Percentiles rank a stretch among this genome's conserved stretches.
phyloP scores from a whole-genome alignment of 2,113 vertebrate species.

The Carassius carassius region DNA sequence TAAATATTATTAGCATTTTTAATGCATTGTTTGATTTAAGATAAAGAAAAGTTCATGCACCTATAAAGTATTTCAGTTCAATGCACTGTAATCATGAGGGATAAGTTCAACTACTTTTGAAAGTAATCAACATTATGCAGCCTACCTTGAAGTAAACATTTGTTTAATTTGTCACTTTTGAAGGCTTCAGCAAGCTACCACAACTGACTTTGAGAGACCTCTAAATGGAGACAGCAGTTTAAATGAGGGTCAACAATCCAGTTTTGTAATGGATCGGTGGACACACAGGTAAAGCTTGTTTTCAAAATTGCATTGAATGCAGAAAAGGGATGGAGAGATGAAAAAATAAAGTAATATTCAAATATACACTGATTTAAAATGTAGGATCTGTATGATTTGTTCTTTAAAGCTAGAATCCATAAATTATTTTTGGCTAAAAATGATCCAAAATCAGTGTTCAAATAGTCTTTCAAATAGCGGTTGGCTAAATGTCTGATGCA shows the following conservation, averaged over 20 bases:
- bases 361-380: neutral
- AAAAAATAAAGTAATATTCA: neutral
- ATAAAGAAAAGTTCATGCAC: neutral
- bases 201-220: conserved; percentile 41
- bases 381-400: neutral
- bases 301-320: neutral
- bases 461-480: no score
- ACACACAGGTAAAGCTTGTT: conserved; percentile 32
- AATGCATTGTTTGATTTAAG: neutral
- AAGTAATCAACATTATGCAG: neutral
- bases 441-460: no score
- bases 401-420: neutral
- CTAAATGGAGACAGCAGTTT: conserved; percentile 30
- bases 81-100: neutral
- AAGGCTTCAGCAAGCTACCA: conserved; percentile 50
- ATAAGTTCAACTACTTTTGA: neutral
- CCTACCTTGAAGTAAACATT: neutral
- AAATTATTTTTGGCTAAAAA: no score
- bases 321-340: neutral
- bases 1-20: no score
- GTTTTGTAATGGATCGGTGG: neutral
- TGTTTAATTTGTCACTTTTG: neutral
- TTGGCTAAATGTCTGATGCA: no score
- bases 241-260: conserved; percentile 27
- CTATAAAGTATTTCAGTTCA: neutral